Evolutionary conservation across 2,888 invertebrate genomes (phyloP), one percentile per base, ranked within the genome.

Genomic region (Adelognathus sp.): DNA sequence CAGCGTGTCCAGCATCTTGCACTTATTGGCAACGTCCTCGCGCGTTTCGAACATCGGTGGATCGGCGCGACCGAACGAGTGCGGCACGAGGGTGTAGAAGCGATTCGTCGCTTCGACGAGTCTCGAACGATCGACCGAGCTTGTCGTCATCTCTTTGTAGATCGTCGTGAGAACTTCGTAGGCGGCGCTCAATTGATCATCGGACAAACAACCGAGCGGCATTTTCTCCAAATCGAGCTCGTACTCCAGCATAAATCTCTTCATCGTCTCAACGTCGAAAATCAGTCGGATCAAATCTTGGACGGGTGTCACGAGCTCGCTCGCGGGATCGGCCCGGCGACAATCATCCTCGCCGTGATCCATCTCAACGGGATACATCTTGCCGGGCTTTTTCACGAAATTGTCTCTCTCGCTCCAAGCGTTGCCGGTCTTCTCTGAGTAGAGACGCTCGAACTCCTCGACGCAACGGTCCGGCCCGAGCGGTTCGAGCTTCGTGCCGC

Each of bases 161-260:
- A 97, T 89, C 85, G 96, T 95, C 0, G 94, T 94, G 21, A 99
- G 92, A 1, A 98, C 96, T 66, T 92, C 92, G 89, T 96, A 98
- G 0, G 99, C 99, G 39, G 94, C 93, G 87, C 96, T 95, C 69
- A 99, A 95, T 92, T 98, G 98, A 69, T 96, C 95, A 89, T 96
- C 95, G 0, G 98, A 98, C 11, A 99, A 92, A 92, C 99, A 99
- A 24, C 99, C 99, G 4, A 99, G 92, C 0, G 99, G 99, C 99
- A 99, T 98, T 92, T 99, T 99, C 81, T 98, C 97, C 85, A 97
- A 94, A 91, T 99, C 99, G 84, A 99, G 96, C 92, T 99, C 98
- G 92, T 98, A 98, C 90, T 98, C 98, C 88, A 97, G 91, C 94
- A 99, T 95, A 0, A 97, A 96, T 89, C 95, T 95, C 90, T 98